These are phyloP conservation scores for Sinocyclocheilus rhinocerous DNA, from an alignment of 2,113 vertebrate genomes.

Conservation along the genomic window DNA sequence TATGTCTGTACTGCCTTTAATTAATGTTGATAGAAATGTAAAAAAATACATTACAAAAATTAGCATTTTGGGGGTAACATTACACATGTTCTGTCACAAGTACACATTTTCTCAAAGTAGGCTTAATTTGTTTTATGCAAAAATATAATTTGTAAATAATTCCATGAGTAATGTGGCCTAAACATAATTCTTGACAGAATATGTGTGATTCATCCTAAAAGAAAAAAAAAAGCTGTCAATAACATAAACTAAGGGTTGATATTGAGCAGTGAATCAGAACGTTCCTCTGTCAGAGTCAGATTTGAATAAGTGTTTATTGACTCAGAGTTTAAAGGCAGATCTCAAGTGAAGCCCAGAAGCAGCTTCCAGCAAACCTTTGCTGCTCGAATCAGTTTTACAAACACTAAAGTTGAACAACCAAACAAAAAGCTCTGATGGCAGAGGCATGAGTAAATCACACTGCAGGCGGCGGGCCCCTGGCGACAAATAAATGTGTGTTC, in stretches of 20 bases:
- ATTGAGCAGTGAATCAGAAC: background rate
- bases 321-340: background rate
- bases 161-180: too few species aligned
- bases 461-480: background rate
- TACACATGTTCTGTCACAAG: too few species aligned
- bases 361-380: background rate
- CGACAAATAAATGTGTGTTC: background rate
- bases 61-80: too few species aligned
- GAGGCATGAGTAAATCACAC: background rate
- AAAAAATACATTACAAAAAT: too few species aligned
- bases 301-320: conserved; percentile 14
- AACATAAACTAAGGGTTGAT: background rate
- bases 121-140: too few species aligned
- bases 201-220: too few species aligned
- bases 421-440: background rate
- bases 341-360: background rate
- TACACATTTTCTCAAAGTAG: too few species aligned
- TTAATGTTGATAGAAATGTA: too few species aligned
- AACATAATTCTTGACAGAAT: too few species aligned
- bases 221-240: background rate
- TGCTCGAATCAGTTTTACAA: background rate
- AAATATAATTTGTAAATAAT: too few species aligned
- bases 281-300: background rate
- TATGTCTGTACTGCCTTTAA: too few species aligned
- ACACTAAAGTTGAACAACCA: conserved; percentile 1